Base-by-base conservation (phyloP, 2,888 invertebrate genomes). In the Leucophenga montana region DNA sequence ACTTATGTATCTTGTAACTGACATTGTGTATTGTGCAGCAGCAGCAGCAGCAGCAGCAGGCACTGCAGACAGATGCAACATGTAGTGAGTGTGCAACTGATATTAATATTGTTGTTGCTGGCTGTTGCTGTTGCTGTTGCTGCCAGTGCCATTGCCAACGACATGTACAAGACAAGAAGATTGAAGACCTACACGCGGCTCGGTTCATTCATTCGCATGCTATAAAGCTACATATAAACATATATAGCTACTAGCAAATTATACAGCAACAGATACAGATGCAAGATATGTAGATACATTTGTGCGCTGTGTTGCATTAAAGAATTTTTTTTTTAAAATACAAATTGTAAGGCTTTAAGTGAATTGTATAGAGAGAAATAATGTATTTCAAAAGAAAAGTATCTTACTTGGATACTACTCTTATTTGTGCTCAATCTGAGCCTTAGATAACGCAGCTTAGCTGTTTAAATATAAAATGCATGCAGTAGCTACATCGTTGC, bases 341-440 rank as follows among this genome's bases (percentile, higher is more conserved):
- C 9, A 39, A 39, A 11, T 39, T 39, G 1, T 11, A 39, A 39
- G 39, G 39, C 11, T 39, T 39, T 27, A 27, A 27, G 27, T 27
- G 27, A 3, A 27, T 27, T 27, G 27, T 4, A 27, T 3, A 27
- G 3, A 3, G 27, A 27, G 4, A 2, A 3, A 4, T 27, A 3
- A 3, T 27, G 2, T 27, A 4, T 27, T 27, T 4, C 4, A 27
- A 27, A 27, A 3, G 2, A 27, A 81, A 81, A 81, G 82, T 81
- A 83, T 75, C 82, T 81, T 83, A 81, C 83, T 83, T 81, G 81
- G 81, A 11, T 39, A 3, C 8, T 39, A 39, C 8, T 11, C 39
- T 39, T 11, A 1, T 39, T 39, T 39, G 3, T 39, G 11, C 11
- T 11, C 39, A n/a, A n/a, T n/a, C n/a, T n/a, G n/a, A n/a, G n/a